Evolutionary conservation across 2,113 vertebrate genomes (phyloP), one percentile per base, ranked within the genome.

Genomic region (Lynx canadensis): DNA sequence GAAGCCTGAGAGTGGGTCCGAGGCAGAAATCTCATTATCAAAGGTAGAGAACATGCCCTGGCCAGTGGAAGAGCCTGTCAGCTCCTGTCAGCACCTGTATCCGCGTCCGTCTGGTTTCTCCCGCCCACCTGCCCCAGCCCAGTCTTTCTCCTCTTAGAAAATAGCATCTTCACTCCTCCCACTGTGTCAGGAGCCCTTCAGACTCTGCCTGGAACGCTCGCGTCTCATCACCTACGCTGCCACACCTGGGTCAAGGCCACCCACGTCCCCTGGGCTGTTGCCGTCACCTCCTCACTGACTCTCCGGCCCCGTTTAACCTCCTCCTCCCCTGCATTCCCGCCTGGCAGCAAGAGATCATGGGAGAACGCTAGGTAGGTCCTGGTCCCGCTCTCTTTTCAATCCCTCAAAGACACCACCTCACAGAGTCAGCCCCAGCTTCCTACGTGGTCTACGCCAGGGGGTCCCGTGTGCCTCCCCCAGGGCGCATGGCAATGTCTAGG

Each of bases 71-170:
- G 16, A 13, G 23, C 7, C 9, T 8, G 6, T 29, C n/a, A 4
- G 1, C 5, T 2, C 2, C 48, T 36, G 2, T 0, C 0, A 16
- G 71, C 9, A 0, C 80, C 48, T 1, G 15, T 8, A 0, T 73
- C 65, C 45, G 7, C 2, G 8, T 8, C 14, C 57, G 1, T n/a
- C 48, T 0, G 10, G 4, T 1, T 52, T 41, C 31, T 36, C 19
- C 29, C 23, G 12, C 9, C 31, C 45, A 0, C 60, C 1, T 3
- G 78, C 55, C 5, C n/a, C n/a, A n/a, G 1, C 33, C 3, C 18
- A 2, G 2, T 15, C n/a, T 41, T 38, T 21, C 80, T 69, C 1
- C 0, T 29, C 36, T 45, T 48, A 78, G 71, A 69, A 90, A 78
- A 29, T 1, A 50, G 36, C 15, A 5, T 1, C 78, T 89, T 13